Base-by-base conservation (phyloP, 2,888 invertebrate species). In the Tetragonisca angustula region DNA sequence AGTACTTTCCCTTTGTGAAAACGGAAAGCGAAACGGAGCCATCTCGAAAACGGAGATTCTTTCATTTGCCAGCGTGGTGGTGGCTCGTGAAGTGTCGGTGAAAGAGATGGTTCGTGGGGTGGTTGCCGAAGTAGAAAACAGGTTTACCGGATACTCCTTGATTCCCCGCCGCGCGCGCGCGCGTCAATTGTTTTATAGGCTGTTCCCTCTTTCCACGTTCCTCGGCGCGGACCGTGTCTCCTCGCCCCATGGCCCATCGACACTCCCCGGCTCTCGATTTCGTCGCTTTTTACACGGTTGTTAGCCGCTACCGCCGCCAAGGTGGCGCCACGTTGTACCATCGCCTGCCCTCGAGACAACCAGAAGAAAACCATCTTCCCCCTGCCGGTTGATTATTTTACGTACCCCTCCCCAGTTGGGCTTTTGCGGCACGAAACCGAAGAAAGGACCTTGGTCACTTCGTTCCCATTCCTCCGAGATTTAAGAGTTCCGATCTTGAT, bases 131-230 rank as follows among this genome's bases (percentile, higher is more conserved):
- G 77, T 78, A 69, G 82, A 83, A 81, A 90, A 90, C 90, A 90
- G 90, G 90, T 90, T 90, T 89, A 88, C 85, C 86, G 87, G 76
- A 81, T 84, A 75, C 84, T 88, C 81, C 83, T 83, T 83, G 88
- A 81, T 84, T 73, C 85, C 83, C 81, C 79, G 70, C n/a, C n/a
- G n/a, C n/a, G n/a, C 50, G 84, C 73, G 85, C 87, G 90, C 76
- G 85, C 87, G 90, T 90, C 90, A 90, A 90, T 90, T 90, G 90
- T 90, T 90, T 90, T 90, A 90, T 90, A 81, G 88, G 82, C 81
- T 82, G 80, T 82, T 85, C 65, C 84, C 75, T 64, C 69, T 61
- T 73, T 32, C 80, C 75, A 61, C 81, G 61, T 81, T 69, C 82
- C 76, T 49, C 70, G 43, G 9, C 52, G 49, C 52, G 70, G 68